Conservation (phyloP, 1,140 invertebrate species). For the Lasioglossum albipes region DNA sequence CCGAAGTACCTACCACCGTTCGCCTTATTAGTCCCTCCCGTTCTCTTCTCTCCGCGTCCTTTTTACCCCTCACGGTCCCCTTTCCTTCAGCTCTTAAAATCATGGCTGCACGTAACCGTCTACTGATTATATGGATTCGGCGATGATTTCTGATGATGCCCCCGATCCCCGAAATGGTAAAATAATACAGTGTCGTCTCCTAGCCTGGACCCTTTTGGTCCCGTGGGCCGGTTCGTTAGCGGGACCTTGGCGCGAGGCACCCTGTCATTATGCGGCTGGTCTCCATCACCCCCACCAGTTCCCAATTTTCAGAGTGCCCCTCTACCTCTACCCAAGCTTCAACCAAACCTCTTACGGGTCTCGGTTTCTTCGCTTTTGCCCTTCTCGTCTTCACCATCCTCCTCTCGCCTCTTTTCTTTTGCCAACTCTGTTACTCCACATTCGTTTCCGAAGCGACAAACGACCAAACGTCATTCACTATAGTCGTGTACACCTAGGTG, state of each 20-base stretch:
- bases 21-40: slow-evolving; percentile 57
- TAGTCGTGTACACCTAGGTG: no score
- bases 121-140: slow-evolving; percentile 76
- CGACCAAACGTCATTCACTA: no score
- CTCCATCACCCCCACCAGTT: slow-evolving; percentile 69
- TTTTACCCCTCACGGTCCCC: slow-evolving; percentile 1
- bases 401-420: slow-evolving; percentile 1
- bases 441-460: slow-evolving; percentile 9
- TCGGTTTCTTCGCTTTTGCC: slow-evolving; percentile 35
- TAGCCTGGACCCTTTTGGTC: slow-evolving; percentile 67
- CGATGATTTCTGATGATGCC: slow-evolving; percentile 76
- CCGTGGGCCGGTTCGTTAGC: slow-evolving; percentile 76
- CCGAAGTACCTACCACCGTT: slow-evolving; percentile 54
- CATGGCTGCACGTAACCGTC: slow-evolving; percentile 71
- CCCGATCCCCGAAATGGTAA: slow-evolving; percentile 72
- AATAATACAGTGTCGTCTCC: slow-evolving; percentile 76
- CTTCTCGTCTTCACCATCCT: slow-evolving; percentile 16
- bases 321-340: slow-evolving; percentile 37
- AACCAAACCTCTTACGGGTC: slow-evolving; percentile 53
- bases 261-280: slow-evolving; percentile 77
- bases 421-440: slow-evolving; percentile 21
- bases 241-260: slow-evolving; percentile 74
- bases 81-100: slow-evolving; percentile 64
- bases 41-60: slow-evolving; percentile 19
- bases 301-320: slow-evolving; percentile 66